phyloP scores from a whole-genome alignment of 1,140 invertebrate species.

The Portunus trituberculatus region DNA sequence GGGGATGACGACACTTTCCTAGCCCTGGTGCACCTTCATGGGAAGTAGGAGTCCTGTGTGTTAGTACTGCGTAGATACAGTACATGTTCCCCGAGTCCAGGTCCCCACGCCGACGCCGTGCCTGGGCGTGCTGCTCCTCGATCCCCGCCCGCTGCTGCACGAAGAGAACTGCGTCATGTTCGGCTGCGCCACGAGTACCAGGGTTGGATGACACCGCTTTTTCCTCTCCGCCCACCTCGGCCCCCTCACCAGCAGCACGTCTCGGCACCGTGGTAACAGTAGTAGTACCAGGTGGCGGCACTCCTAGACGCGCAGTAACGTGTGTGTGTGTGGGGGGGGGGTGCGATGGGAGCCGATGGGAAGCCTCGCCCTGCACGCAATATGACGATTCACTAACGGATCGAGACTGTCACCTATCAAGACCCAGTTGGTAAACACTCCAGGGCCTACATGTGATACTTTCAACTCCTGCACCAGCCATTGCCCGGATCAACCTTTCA shows the following conservation, averaged over 20 bases:
- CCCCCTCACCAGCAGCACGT: neutral
- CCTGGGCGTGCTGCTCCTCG: neutral
- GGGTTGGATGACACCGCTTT: constrained; percentile 18
- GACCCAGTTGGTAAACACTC: neutral
- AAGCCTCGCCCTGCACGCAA: neutral
- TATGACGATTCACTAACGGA: neutral
- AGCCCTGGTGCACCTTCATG: neutral
- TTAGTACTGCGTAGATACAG: neutral
- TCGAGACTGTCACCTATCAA: neutral
- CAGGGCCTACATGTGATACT: neutral
- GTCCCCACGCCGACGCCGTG: neutral
- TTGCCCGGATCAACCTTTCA: too few species aligned
- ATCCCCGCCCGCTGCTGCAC: neutral
- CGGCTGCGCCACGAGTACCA: neutral
- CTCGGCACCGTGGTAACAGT: neutral
- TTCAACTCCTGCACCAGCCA: too few species aligned
- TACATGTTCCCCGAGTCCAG: neutral
- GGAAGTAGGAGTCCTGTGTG: neutral
- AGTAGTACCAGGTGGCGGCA: neutral
- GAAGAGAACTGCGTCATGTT: neutral
- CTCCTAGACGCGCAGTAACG: neutral
- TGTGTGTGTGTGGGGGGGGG: neutral
- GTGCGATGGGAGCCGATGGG: neutral
- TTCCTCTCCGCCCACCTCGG: constrained; percentile 5
- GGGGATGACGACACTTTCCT: constrained; percentile 9